Percentiles rank a stretch among this genome's conserved stretches.
These are phyloP conservation scores for Hydrocynus forskahlii DNA, from an alignment of 2,797 vertebrate species.

Conservation along the genomic window DNA sequence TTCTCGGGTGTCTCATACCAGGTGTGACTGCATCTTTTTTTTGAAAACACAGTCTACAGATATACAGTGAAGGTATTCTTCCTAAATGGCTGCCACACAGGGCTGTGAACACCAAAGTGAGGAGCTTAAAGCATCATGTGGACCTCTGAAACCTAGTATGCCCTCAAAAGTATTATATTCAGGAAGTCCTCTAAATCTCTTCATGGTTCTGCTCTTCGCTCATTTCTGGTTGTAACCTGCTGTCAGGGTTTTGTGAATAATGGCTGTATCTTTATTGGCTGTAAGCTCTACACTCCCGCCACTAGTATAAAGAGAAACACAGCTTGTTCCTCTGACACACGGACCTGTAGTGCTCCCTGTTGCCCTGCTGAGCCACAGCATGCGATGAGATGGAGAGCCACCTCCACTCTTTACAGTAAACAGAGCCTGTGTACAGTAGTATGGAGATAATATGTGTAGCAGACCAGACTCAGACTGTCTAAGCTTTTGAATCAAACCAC, in stretches of 20 bases:
- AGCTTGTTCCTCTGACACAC: background rate
- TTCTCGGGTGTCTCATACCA: too few species aligned
- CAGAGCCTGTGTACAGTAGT: conserved; percentile 2
- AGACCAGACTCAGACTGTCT: conserved; percentile 12
- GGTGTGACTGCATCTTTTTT: too few species aligned
- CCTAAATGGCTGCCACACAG: background rate
- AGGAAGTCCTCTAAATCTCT: conserved; percentile 14
- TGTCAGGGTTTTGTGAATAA: conserved; percentile 7
- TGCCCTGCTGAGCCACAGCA: conserved; percentile 12
- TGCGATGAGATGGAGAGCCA: background rate
- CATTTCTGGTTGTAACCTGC: background rate
- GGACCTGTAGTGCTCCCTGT: background rate
- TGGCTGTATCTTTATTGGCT: conserved; percentile 13
- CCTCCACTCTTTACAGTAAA: conserved; percentile 4
- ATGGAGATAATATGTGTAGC: conserved; percentile 35
- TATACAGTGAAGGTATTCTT: background rate
- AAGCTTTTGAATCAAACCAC: conserved; percentile 21
- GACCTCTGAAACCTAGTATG: background rate
- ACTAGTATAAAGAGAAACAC: conserved; percentile 14
- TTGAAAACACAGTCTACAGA: too few species aligned
- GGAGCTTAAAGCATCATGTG: background rate
- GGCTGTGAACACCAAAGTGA: background rate
- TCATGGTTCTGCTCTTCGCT: conserved; percentile 16
- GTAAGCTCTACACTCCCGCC: background rate
- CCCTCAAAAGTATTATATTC: conserved; percentile 7